These are phyloP conservation scores for Chymomyza fuscimana DNA, from an alignment of 2,888 invertebrate species.

Conservation along the genomic window DNA sequence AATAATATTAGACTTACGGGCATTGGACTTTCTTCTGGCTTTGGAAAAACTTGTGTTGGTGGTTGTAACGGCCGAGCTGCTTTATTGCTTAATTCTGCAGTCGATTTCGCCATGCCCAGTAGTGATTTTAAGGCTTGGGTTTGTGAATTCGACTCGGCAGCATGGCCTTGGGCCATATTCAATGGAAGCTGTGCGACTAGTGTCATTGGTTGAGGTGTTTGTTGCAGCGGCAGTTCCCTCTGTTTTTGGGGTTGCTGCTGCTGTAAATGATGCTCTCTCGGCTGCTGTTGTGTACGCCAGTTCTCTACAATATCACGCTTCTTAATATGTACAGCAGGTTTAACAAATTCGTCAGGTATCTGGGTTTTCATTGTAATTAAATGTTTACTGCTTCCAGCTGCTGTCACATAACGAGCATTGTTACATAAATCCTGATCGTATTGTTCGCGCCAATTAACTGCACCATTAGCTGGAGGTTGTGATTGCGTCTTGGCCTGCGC, in stretches of 20 bases:
- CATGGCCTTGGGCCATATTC: neutral
- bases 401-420: conserved; percentile 40
- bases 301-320: neutral
- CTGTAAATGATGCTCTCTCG: neutral
- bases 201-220: neutral
- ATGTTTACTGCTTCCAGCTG: conserved; percentile 26
- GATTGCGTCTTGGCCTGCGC: neutral
- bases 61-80: neutral
- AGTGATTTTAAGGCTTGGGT: conserved; percentile 57
- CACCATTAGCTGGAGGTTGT: conserved; percentile 5
- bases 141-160: conserved; percentile 36
- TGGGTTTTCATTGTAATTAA: conserved; percentile 48
- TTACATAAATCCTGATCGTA: neutral
- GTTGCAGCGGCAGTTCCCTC: neutral
- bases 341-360: conserved; percentile 41
- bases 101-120: conserved; percentile 49
- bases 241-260: neutral
- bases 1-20: neutral
- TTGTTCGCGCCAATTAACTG: conserved; percentile 24
- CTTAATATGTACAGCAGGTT: conserved; percentile 26
- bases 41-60: neutral
- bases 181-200: neutral
- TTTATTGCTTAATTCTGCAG: conserved; percentile 1
- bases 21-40: neutral
- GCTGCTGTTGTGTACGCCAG: neutral